Percentiles rank a stretch among this genome's conserved stretches.
These are phyloP conservation scores for Pardalotus punctatus DNA, from an alignment of 2,113 vertebrate species.

Conservation along the genomic window DNA sequence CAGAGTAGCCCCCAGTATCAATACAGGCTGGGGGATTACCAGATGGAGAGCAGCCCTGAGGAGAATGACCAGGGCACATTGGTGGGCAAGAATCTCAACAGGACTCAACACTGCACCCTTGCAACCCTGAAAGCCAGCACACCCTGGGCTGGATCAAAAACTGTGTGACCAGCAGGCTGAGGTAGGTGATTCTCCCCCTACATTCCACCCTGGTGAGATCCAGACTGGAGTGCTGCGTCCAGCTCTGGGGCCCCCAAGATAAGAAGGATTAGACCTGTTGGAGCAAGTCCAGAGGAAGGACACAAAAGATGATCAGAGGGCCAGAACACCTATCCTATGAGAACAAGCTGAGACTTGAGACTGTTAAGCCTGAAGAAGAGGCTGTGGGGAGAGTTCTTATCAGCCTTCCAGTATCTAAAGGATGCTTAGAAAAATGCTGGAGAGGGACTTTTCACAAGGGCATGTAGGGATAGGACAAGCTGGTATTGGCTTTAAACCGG, in stretches of 20 bases:
- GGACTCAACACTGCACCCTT: not conserved
- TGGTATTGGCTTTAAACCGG: not conserved
- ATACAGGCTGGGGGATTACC: not conserved
- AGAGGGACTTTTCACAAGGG: not conserved
- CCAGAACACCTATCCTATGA: not conserved
- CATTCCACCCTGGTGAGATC: rapidly evolving
- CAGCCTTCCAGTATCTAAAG: not conserved
- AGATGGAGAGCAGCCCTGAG: not conserved
- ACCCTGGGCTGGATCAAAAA: not conserved
- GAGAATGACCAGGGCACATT: not conserved
- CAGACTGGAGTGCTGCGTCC: not conserved
- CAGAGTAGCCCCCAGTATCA: not conserved
- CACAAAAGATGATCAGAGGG: not conserved
- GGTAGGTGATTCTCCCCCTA: not conserved
- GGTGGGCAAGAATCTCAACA: not conserved
- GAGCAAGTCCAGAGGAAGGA: not conserved
- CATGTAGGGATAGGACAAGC: not conserved
- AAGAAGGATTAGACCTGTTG: not conserved
- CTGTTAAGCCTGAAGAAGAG: not conserved
- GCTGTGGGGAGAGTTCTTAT: not conserved
- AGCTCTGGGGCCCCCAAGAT: not conserved
- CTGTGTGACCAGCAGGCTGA: not conserved
- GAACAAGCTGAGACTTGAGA: not conserved
- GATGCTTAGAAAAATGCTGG: not conserved
- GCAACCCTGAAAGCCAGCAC: not conserved